A percentile compares a stretch with the other conserved stretches of the same genome.
phyloP scores from a whole-genome alignment of 2,113 vertebrate genomes.

The Motacilla tschutschensis region DNA sequence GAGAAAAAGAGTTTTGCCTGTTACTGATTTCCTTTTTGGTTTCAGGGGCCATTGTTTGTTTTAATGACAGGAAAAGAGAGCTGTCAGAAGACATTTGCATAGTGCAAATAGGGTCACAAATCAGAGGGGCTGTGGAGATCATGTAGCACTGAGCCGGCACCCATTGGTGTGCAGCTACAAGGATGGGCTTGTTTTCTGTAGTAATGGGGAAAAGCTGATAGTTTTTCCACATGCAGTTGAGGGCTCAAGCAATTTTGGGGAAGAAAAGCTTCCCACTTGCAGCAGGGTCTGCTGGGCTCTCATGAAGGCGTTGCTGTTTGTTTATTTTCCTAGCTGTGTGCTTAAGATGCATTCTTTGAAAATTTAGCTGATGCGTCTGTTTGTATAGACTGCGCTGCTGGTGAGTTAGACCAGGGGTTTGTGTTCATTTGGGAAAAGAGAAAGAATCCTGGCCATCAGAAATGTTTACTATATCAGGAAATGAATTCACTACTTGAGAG shows the following conservation, averaged over 20 bases:
- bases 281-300: not conserved
- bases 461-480: constrained; percentile 71
- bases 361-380: constrained; percentile 47
- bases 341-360: constrained; percentile 52
- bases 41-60: constrained; percentile 58
- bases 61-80: constrained; percentile 67
- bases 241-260: not conserved
- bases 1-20: constrained; percentile 26
- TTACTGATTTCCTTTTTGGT: constrained; percentile 63
- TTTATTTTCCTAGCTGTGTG: constrained; percentile 43
- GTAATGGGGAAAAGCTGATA: not conserved
- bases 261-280: not conserved
- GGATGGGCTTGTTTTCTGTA: not conserved
- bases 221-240: not conserved
- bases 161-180: not conserved
- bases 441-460: constrained; percentile 64
- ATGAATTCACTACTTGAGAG: constrained; percentile 68
- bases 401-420: constrained; percentile 55
- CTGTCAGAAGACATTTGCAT: constrained; percentile 63
- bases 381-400: constrained; percentile 46
- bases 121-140: constrained; percentile 10
- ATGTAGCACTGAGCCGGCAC: not conserved
- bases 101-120: constrained; percentile 63
- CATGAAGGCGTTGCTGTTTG: constrained; percentile 1
- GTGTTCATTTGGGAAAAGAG: constrained; percentile 61